Evolutionary conservation across 2,888 invertebrate genomes (phyloP).

Genomic region (Pinctada fucata): DNA sequence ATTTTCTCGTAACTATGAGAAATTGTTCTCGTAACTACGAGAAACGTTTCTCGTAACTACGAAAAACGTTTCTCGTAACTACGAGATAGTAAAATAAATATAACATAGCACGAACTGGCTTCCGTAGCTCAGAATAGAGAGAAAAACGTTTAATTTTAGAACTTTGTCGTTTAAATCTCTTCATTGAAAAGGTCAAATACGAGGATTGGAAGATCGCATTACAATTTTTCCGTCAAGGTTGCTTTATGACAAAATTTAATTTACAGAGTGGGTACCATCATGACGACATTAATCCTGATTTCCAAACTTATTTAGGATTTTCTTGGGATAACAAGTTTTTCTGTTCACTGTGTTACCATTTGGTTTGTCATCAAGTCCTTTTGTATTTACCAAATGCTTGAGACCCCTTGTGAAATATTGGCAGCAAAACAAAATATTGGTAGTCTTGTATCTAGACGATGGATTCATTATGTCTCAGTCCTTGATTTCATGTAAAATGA

Average conservation of each 20-base stretch:
- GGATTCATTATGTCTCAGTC: neutral
- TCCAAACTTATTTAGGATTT: neutral
- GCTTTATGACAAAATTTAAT: neutral
- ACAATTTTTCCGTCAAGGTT: neutral
- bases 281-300: neutral
- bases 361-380: neutral
- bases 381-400: conserved; percentile 8
- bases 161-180: neutral
- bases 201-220: neutral
- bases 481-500: neutral
- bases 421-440: neutral
- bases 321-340: conserved; percentile 4
- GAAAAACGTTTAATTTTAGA: neutral
- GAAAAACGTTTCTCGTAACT: no score
- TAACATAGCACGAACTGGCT: no score
- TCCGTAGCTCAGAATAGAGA: neutral
- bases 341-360: conserved; percentile 5
- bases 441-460: conserved; percentile 8
- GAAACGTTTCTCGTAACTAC: no score
- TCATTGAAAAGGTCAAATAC: neutral
- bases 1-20: no score
- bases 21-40: no score
- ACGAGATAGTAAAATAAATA: no score
- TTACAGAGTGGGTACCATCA: neutral
- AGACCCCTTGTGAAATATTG: neutral